Evolutionary conservation across 2,797 vertebrate species (phyloP).

Genomic region (Phrynocephalus vlangalii): DNA sequence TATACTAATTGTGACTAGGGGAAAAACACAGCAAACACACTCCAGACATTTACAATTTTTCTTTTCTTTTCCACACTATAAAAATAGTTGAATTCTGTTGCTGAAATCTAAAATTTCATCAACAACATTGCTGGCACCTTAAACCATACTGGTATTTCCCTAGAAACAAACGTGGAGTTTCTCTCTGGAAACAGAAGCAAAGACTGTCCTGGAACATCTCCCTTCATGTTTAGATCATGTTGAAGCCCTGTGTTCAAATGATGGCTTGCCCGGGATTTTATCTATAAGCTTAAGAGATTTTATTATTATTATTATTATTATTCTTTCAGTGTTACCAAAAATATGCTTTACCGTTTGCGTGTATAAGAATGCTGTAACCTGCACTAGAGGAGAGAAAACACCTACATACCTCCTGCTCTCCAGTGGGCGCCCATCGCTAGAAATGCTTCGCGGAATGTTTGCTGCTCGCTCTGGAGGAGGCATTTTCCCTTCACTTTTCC

Average conservation of each 20-base stretch:
- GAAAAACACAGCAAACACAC: background rate
- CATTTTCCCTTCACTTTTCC: constrained; percentile 87
- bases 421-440: constrained; percentile 91
- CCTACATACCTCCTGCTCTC: constrained; percentile 86
- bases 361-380: background rate
- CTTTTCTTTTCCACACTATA: background rate
- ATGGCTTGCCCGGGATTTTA: background rate
- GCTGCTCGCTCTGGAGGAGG: constrained; percentile 80
- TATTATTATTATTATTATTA: background rate
- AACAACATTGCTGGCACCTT: background rate
- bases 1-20: background rate
- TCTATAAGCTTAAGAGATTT: background rate
- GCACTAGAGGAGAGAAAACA: background rate
- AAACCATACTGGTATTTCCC: background rate
- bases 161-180: background rate
- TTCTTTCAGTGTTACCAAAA: background rate
- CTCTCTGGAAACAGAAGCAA: background rate
- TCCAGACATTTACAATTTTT: background rate
- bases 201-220: background rate
- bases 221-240: background rate
- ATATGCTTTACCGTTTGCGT: background rate
- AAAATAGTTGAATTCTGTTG: background rate
- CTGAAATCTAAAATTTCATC: background rate
- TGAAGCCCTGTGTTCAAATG: background rate
- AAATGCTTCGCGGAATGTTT: constrained; percentile 93